phyloP scores from a whole-genome alignment of 2,888 invertebrate genomes.

The Xanthia icteritia region DNA sequence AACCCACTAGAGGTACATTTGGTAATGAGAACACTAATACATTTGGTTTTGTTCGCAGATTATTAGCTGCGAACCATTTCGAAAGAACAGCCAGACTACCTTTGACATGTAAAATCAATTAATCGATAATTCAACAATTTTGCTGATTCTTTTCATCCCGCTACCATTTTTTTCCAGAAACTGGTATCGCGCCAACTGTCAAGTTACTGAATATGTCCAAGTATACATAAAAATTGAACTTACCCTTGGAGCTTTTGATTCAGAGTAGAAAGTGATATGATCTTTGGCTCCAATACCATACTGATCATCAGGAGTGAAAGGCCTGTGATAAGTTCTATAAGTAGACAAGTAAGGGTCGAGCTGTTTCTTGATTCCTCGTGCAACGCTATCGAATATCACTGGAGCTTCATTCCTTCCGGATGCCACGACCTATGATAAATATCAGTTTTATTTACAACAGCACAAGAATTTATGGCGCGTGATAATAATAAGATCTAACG shows the following conservation, averaged over 20 bases:
- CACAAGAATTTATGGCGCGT: not conserved
- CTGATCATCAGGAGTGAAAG: conserved; percentile 82
- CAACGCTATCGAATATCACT: conserved; percentile 76
- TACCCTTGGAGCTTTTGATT: conserved; percentile 82
- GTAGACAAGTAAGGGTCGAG: conserved; percentile 86
- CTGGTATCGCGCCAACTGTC: not conserved
- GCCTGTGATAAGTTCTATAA: conserved; percentile 78
- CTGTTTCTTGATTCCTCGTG: conserved; percentile 76
- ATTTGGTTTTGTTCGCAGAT: too few species aligned
- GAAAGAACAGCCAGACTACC: too few species aligned
- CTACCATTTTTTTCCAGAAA: not conserved
- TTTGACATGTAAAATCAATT: too few species aligned
- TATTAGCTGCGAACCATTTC: too few species aligned
- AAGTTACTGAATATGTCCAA: not conserved
- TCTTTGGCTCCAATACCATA: conserved; percentile 85
- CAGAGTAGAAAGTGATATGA: conserved; percentile 86
- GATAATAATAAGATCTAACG: not conserved
- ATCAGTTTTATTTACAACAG: not conserved
- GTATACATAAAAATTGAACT: not conserved
- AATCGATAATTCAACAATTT: too few species aligned
- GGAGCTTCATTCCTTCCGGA: conserved; percentile 84
- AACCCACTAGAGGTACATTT: too few species aligned
- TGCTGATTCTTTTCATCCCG: too few species aligned
- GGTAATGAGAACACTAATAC: too few species aligned
- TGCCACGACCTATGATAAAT: conserved; percentile 79